A percentile compares a stretch with the other conserved stretches of the same genome.
Conservation (phyloP, 2,113 vertebrate genomes). For the Prionailurus viverrinus region DNA sequence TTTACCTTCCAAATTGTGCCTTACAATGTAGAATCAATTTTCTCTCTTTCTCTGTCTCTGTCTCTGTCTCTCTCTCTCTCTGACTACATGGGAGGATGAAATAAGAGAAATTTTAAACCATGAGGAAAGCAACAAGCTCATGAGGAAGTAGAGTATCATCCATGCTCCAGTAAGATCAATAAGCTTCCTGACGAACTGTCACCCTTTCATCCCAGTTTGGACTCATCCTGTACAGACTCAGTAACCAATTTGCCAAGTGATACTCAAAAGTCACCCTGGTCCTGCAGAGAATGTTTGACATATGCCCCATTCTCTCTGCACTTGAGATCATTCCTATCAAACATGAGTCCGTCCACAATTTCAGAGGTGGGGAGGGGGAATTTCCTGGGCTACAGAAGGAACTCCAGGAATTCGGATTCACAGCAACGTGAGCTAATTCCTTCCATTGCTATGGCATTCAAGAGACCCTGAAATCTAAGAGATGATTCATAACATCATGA, state of each 20-base stretch:
- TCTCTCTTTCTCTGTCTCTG: not conserved
- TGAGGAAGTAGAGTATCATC: not conserved
- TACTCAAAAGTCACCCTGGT: not conserved
- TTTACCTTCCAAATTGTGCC: not conserved
- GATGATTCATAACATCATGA: not conserved
- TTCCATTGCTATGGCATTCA: not conserved
- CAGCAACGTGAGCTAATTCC: not conserved
- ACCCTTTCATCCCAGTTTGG: constrained; percentile 22
- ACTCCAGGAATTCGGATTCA: not conserved
- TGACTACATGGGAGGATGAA: not conserved
- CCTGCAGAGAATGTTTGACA: not conserved
- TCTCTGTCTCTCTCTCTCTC: not conserved
- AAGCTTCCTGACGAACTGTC: not conserved
- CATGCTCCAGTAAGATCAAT: not conserved
- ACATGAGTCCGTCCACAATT: not conserved
- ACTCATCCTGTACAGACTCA: not conserved
- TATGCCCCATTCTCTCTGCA: not conserved
- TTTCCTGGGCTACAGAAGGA: not conserved
- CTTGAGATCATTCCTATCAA: not conserved
- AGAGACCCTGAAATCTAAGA: not conserved
- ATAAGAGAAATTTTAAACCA: not conserved
- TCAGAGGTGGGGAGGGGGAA: not conserved
- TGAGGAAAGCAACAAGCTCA: not conserved
- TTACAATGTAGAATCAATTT: not conserved
- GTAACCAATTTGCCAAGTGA: constrained; percentile 4